Base-by-base conservation (phyloP, 1,140 invertebrate genomes). In the Pinna nobilis region DNA sequence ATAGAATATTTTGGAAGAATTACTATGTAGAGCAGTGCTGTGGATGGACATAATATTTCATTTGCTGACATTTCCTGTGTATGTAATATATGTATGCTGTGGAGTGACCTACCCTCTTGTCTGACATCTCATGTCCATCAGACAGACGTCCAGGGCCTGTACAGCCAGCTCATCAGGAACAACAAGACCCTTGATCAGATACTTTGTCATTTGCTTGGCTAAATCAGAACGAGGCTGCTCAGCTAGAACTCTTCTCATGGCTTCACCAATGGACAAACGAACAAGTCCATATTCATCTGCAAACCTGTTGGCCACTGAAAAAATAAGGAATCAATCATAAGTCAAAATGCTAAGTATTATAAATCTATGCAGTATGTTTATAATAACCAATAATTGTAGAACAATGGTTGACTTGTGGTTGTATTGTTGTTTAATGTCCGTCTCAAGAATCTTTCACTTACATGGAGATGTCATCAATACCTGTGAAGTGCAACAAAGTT, bases 231-330 rank as follows among this genome's bases (percentile, higher is more conserved):
- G 83, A 0, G 86, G 84, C 71, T 89, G 88, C 7, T 79, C 77
- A 6, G 74, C 44, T 51, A 90, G 64, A 0, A 90, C 76, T 44
- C 50, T 68, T 44, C 88, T 76, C 78, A 90, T 82, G 0, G 87
- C 88, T 59, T 89, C 88, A 25, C 89, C 89, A 23, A 88, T 80
- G 7, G 88, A 89, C 50, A 90, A 49, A 25, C 87, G 64, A 32
- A 86, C 64, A 35, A 88, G 74, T 5, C 88, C 89, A 74, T 85
- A 89, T 13, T 88, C 84, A 51, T 88, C 81, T 7, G 78, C 87
- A 84, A 90, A 88, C 49, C 87, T 77, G 32, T 85, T 86, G 28
- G 87, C 87, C 81, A 90, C 88, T 89, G 77, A 11, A 83, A 81
- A 55, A 25, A 51, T 33, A 32, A 33, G 2, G 6, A 53, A 51